A percentile compares a stretch with the other conserved stretches of the same genome.
Conservation (phyloP, 2,113 vertebrate genomes). For the Todiramphus saurophagus region DNA sequence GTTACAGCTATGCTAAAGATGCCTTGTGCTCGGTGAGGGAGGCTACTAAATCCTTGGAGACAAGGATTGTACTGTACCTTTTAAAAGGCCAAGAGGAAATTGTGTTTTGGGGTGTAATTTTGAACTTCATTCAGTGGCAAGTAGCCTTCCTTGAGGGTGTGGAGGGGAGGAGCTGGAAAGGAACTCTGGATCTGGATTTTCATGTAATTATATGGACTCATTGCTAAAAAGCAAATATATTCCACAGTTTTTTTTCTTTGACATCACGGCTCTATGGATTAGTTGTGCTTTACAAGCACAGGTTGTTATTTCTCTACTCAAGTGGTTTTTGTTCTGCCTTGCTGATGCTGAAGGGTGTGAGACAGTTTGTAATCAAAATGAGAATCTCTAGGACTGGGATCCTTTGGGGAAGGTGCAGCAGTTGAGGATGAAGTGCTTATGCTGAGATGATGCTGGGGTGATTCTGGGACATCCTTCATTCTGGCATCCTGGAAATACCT, state of each 20-base stretch:
- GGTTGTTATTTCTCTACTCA: not conserved
- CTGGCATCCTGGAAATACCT: not conserved
- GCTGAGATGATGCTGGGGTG: not conserved
- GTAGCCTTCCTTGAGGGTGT: not conserved
- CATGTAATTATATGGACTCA: not conserved
- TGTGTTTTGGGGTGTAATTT: not conserved
- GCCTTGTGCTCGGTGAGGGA: rapidly evolving
- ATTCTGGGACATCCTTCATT: not conserved
- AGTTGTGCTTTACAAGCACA: not conserved
- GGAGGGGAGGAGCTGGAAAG: not conserved
- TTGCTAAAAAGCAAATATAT: not conserved
- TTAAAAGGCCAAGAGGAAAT: not conserved
- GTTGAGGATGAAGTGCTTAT: not conserved
- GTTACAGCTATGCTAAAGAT: not conserved
- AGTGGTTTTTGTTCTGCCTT: not conserved
- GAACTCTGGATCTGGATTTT: not conserved
- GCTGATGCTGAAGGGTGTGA: not conserved
- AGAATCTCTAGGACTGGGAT: not conserved
- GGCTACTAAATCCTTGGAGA: not conserved
- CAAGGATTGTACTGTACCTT: not conserved
- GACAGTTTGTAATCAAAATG: not conserved
- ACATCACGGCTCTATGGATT: not conserved
- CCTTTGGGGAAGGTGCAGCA: not conserved
- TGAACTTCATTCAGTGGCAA: not conserved
- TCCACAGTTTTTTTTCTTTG: not conserved